A percentile compares a stretch with the other conserved stretches of the same genome.
phyloP scores from a whole-genome alignment of 2,888 invertebrate species.

The Dexiosoma caninum region DNA sequence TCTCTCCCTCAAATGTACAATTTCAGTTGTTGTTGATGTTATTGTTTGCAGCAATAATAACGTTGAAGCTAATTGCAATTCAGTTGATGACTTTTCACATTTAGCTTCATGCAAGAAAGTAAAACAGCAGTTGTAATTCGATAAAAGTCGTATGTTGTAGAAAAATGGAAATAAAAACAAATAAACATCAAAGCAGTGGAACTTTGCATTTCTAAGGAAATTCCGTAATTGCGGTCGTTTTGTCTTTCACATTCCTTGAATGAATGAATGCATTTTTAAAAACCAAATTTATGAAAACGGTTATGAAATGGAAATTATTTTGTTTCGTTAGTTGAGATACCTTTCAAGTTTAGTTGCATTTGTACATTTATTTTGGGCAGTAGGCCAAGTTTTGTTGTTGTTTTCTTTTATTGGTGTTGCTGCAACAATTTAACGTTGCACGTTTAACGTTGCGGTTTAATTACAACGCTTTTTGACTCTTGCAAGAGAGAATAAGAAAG shows the following conservation, averaged over 20 bases:
- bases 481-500: not conserved
- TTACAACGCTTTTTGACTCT: constrained; percentile 1
- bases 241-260: not conserved
- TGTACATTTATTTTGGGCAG: constrained; percentile 41
- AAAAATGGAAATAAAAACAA: not conserved
- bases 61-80: not conserved
- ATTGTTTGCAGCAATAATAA: not conserved
- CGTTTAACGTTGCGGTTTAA: constrained; percentile 10
- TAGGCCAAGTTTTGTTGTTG: constrained; percentile 31
- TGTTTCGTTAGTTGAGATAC: not conserved
- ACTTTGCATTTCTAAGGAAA: constrained; percentile 1
- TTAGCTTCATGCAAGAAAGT: constrained; percentile 28
- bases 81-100: not conserved
- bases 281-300: constrained; percentile 15
- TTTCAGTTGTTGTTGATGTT: not conserved
- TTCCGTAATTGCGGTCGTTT: not conserved
- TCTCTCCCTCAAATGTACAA: no score
- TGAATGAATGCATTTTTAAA: no score
- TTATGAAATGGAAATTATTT: constrained; percentile 31
- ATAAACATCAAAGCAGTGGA: not conserved
- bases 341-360: not conserved
- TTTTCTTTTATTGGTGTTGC: not conserved
- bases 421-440: not conserved
- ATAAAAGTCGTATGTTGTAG: no score
- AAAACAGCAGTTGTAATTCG: constrained; percentile 41